phyloP scores from a whole-genome alignment of 2,888 invertebrate genomes.

The Colostygia pectinataria region DNA sequence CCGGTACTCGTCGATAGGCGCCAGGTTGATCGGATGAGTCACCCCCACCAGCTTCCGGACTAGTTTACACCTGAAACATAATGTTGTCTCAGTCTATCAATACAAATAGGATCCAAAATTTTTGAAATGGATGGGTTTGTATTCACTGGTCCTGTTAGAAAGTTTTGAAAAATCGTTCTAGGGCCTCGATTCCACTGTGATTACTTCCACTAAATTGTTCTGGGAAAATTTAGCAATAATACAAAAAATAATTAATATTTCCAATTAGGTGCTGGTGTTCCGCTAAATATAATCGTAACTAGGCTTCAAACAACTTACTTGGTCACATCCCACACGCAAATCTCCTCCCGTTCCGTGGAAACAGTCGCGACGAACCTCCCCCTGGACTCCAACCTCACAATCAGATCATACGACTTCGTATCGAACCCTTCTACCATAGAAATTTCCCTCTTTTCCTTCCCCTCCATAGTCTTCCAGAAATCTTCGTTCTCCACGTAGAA shows the following conservation, averaged over 20 bases:
- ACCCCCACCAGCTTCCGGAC: conserved; percentile 89
- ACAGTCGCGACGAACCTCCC: conserved; percentile 89
- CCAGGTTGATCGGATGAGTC: conserved; percentile 89
- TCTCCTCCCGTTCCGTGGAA: conserved; percentile 88
- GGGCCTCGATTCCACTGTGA: no score
- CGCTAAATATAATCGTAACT: no score
- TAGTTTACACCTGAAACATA: conserved; percentile 79
- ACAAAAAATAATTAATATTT: no score
- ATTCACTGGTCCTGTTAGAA: no score
- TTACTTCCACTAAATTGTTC: no score
- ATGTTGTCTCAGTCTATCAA: neutral
- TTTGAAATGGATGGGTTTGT: no score
- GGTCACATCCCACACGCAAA: conserved; percentile 91
- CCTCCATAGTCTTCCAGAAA: conserved; percentile 62
- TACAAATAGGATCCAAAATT: no score
- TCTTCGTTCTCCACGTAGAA: conserved; percentile 82
- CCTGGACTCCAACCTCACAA: conserved; percentile 85
- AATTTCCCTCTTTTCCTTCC: conserved; percentile 57
- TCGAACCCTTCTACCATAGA: conserved; percentile 68
- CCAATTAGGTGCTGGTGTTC: no score
- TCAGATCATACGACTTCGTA: conserved; percentile 82
- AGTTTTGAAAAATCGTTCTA: no score
- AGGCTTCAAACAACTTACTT: conserved; percentile 64
- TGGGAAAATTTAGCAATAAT: no score
- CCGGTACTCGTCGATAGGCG: conserved; percentile 88